Evolutionary conservation across 2,797 vertebrate genomes (phyloP), one percentile per base, ranked within the genome.

Genomic region (Spatula clypeata): DNA sequence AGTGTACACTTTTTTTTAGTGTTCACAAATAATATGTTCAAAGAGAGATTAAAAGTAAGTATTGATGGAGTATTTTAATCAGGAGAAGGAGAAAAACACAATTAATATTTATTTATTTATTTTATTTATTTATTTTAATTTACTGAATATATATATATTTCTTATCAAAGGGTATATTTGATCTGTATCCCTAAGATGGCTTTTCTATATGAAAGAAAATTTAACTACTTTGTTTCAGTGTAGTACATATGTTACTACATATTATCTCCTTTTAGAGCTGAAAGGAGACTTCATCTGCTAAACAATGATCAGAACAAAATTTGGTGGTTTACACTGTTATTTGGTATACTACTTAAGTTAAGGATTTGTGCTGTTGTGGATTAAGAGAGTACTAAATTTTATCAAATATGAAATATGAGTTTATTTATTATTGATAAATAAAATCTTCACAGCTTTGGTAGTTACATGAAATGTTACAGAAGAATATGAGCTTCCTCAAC

Each of bases 21-120:
- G 74, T 90, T 96, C 96, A 95, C 62, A 90, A 60, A 76, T 18
- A 74, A 6, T 75, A 62, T 84, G 47, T 66, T 76, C 86, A 92
- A 93, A 93, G 45, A 96, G 76, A 79, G 69, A 51, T 83, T 88
- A 88, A 92, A 64, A 69, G 14, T 55, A 34, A 47, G 57, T 87
- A 81, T 69, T 24, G 65, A 91, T 88, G n/a, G 40, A n/a, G 31
- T 86, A 47, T 83, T 86, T 90, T 13, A 91, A 70, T 94, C 65
- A 85, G 45, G 1, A 3, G 44, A n/a, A 74, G 27, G 6, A 0
- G 17, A 2, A 6, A 16, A 62, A 77, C 51, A 64, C 80, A 6
- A 17, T 10, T 71, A 42, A n/a, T 90, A 75, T 36, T 3, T 91
- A 51, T 38, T 82, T 60, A 90, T 79, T 93, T 53, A 71, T 47